Evolutionary conservation across 2,797 vertebrate species (phyloP).

Genomic region (Lepilemur ruficaudatus): DNA sequence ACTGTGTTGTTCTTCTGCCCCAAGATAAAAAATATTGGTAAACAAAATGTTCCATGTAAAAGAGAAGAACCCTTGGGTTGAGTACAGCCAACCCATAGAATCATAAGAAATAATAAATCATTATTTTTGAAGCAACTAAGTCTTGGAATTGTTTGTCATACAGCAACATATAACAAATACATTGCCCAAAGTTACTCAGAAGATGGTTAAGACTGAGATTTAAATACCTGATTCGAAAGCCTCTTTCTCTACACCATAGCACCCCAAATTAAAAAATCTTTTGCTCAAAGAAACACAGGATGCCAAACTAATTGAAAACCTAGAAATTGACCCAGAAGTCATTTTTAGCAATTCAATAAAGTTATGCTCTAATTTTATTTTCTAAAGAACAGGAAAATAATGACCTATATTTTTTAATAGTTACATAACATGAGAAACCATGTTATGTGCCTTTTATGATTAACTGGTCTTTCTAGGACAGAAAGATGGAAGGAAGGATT

Average conservation of each 20-base stretch:
- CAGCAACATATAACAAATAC: neutral
- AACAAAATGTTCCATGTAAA: slow-evolving; percentile 29
- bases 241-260: neutral
- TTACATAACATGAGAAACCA: neutral
- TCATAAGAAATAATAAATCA: neutral
- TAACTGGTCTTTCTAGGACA: neutral
- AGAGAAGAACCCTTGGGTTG: neutral
- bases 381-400: neutral
- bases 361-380: slow-evolving; percentile 10
- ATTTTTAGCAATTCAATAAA: slow-evolving; percentile 23
- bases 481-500: neutral
- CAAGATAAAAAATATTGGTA: neutral
- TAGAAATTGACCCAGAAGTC: slow-evolving; percentile 2
- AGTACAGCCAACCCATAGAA: neutral
- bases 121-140: neutral
- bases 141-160: neutral
- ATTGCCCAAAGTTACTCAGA: neutral
- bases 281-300: neutral
- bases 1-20: neutral
- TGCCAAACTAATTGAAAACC: slow-evolving; percentile 38
- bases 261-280: neutral
- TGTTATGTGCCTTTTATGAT: neutral
- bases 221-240: slow-evolving; percentile 23
- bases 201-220: neutral
- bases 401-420: neutral